These are phyloP conservation scores for Diorhabda carinulata DNA, from an alignment of 1,140 invertebrate genomes.

Conservation along the genomic window DNA sequence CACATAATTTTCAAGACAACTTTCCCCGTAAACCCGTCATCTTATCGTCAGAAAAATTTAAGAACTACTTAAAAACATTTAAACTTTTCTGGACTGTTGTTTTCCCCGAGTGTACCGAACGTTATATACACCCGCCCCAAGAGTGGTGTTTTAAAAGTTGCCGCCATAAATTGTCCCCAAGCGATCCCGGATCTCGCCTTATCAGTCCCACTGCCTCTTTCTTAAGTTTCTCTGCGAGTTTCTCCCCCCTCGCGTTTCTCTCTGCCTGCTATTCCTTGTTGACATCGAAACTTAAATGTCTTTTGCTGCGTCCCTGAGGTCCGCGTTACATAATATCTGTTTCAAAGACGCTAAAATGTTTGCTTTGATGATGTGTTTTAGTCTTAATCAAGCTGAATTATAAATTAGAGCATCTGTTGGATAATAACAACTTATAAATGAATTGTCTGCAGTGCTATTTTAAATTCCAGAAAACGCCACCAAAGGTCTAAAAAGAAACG, in stretches of 20 bases:
- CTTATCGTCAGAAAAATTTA: constrained; percentile 37
- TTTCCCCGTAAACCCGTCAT: constrained; percentile 21
- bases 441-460: no score
- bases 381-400: no score
- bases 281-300: constrained; percentile 20
- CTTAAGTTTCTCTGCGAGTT: constrained; percentile 29
- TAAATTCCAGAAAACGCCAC: no score
- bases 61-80: constrained; percentile 43
- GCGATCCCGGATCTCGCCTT: constrained; percentile 48
- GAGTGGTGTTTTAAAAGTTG: constrained; percentile 49
- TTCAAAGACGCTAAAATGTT: neutral
- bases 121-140: constrained; percentile 44
- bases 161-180: constrained; percentile 49
- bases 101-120: constrained; percentile 43
- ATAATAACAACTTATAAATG: no score
- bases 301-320: constrained; percentile 8
- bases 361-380: neutral
- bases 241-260: neutral
- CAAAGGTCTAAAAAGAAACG: no score
- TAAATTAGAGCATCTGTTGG: no score
- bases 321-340: constrained; percentile 4
- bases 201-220: constrained; percentile 42
- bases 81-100: constrained; percentile 24
- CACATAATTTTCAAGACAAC: constrained; percentile 18
- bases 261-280: constrained; percentile 3